Conservation (phyloP, 2,888 invertebrate genomes). For the Mantis religiosa region DNA sequence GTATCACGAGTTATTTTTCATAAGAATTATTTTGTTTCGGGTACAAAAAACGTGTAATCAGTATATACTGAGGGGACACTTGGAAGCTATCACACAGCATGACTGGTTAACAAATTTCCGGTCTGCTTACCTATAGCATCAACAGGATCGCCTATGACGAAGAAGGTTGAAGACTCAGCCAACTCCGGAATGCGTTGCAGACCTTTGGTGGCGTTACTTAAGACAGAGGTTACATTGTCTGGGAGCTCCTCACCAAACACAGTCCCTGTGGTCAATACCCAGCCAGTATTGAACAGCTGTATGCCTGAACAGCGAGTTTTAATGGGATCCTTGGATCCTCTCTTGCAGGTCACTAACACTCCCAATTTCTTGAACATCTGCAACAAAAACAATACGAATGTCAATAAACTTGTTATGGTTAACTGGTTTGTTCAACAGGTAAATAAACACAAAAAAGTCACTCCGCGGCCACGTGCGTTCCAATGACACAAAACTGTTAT, state of each 20-base stretch:
- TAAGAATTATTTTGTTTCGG: too few relatives aligned
- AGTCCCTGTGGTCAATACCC: background rate
- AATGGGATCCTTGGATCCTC: background rate
- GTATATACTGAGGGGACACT: too few relatives aligned
- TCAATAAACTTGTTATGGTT: too few relatives aligned
- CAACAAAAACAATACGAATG: background rate
- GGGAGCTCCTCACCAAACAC: background rate
- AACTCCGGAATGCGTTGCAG: background rate
- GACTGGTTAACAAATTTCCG: too few relatives aligned
- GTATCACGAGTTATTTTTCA: too few relatives aligned
- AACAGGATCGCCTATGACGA: background rate
- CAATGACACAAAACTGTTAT: too few relatives aligned
- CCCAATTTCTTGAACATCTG: background rate
- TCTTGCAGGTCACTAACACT: background rate
- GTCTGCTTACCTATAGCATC: too few relatives aligned
- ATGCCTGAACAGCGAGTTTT: background rate
- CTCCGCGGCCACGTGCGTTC: too few relatives aligned
- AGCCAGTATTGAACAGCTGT: background rate
- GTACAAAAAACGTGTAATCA: too few relatives aligned
- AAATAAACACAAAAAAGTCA: too few relatives aligned
- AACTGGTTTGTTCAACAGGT: too few relatives aligned
- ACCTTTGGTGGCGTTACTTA: background rate
- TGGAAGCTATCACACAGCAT: too few relatives aligned
- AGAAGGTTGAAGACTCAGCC: background rate
- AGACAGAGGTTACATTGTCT: background rate